Evolutionary conservation across 2,888 invertebrate genomes (phyloP), one percentile per base, ranked within the genome.

Genomic region (Xestia c-nigrum): DNA sequence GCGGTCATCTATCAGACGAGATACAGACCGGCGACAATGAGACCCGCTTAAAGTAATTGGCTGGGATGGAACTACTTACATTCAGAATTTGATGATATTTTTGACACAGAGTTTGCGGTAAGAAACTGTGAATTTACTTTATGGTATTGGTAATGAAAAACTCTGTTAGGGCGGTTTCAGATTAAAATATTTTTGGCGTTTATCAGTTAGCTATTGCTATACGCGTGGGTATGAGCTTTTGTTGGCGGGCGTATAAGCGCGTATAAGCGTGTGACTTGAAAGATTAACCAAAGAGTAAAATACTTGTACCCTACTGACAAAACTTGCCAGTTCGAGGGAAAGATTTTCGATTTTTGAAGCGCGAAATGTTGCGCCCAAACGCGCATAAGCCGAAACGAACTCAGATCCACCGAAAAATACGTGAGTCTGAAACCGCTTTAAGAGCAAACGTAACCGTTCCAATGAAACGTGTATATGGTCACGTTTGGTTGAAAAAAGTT

Each of bases 1-100:
- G 87, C 83, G 89, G 89, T 88, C 90, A 89, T 91, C 88, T 87
- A 89, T 92, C 89, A 88, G 84, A 73, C 66, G 78, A 83, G 82
- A 86, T 87, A 84, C 83, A 87, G 80, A 72, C 72, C 77, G 84
- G 76, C 80, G 85, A 88, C 87, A 90, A 88, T 89, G 83, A 85
- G 81, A 76, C 78, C 73, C 80, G 66, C 47, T 82, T 87, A 67
- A 70, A 80, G 76, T 86, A 85, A 87, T 85, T 87, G 78, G 76
- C 38, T 43, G 24, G 64, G 74, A 74, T 72, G 74, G 46, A 72
- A 57, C 65, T 77, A 77, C 74, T 74, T 78, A 74, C 65, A 46
- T 74, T 79, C 47, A 50, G 59, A 78, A 38, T 70, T 84, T 72
- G 61, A 76, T 70, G 31, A 61, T 68, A 68, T 65, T 80, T 84